Evolutionary conservation across 2,113 vertebrate species (phyloP).

Genomic region (Gambusia holbrooki): DNA sequence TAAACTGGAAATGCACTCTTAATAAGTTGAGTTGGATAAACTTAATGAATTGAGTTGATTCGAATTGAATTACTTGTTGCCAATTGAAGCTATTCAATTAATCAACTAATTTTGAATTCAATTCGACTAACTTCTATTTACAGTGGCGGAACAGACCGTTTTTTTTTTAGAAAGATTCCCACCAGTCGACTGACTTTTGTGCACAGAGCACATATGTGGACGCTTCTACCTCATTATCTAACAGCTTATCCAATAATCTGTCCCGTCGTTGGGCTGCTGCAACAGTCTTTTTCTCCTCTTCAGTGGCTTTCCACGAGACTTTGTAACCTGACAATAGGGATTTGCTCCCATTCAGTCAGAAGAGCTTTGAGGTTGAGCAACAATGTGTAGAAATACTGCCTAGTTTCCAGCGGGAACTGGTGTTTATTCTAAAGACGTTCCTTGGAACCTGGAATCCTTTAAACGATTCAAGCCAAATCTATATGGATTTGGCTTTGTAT

Average conservation of each 20-base stretch:
- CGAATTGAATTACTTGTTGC: too few relatives aligned
- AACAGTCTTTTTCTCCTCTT: not conserved
- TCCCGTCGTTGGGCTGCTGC: not conserved
- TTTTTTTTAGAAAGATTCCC: not conserved
- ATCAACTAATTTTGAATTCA: too few relatives aligned
- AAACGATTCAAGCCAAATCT: not conserved
- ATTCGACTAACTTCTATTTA: too few relatives aligned
- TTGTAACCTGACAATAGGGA: conserved; percentile 15
- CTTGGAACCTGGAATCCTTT: not conserved
- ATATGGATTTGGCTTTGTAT: not conserved
- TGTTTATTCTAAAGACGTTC: conserved; percentile 4
- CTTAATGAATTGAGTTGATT: too few relatives aligned
- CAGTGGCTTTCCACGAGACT: conserved; percentile 9
- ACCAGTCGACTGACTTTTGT: not conserved
- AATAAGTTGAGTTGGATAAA: too few relatives aligned
- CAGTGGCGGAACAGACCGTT: too few relatives aligned
- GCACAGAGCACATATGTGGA: not conserved
- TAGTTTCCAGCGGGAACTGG: not conserved
- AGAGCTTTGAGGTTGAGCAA: conserved; percentile 27
- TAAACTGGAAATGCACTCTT: not conserved
- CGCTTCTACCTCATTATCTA: not conserved
- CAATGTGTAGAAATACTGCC: conserved; percentile 15
- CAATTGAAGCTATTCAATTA: too few relatives aligned
- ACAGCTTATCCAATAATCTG: not conserved
- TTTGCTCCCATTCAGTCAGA: conserved; percentile 42